Evolutionary conservation across 2,113 vertebrate species (phyloP).

Genomic region (Mystacornis crossleyi): DNA sequence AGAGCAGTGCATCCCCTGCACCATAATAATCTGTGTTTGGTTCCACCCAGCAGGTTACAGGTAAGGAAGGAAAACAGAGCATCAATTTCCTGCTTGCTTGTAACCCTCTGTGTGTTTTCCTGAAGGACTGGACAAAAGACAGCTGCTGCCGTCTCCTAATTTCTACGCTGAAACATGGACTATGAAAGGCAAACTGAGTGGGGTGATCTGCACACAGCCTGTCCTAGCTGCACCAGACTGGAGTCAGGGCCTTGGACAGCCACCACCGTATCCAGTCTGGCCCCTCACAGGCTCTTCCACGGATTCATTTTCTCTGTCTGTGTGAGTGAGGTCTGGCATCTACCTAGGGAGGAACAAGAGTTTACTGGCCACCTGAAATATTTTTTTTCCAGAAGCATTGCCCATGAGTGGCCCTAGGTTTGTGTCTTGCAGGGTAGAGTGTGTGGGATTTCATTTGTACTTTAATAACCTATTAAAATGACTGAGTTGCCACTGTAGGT

Average conservation of each 20-base stretch:
- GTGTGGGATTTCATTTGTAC: not conserved
- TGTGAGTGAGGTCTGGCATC: not conserved
- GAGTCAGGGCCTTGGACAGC: not conserved
- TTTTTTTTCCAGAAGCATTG: not conserved
- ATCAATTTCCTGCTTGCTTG: not conserved
- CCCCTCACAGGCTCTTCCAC: not conserved
- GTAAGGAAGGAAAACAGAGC: not conserved
- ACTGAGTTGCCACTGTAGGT: not conserved
- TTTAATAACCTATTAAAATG: not conserved
- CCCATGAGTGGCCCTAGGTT: not conserved
- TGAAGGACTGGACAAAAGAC: not conserved
- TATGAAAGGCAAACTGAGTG: not conserved
- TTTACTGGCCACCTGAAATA: not conserved
- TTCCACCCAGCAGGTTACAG: not conserved
- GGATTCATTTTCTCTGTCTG: not conserved
- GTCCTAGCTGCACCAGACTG: not conserved
- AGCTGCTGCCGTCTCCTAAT: not conserved
- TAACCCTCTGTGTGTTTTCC: not conserved
- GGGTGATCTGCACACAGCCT: not conserved
- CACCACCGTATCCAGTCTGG: fast-evolving
- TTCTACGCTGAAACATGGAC: not conserved
- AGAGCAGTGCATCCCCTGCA: not conserved
- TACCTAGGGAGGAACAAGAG: not conserved
- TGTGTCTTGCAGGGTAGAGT: not conserved
- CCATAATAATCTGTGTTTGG: not conserved